Percentiles rank a stretch among this genome's conserved stretches.
These are phyloP conservation scores for Rotaria sp. DNA, from an alignment of 2,888 invertebrate species.

Conservation along the genomic window DNA sequence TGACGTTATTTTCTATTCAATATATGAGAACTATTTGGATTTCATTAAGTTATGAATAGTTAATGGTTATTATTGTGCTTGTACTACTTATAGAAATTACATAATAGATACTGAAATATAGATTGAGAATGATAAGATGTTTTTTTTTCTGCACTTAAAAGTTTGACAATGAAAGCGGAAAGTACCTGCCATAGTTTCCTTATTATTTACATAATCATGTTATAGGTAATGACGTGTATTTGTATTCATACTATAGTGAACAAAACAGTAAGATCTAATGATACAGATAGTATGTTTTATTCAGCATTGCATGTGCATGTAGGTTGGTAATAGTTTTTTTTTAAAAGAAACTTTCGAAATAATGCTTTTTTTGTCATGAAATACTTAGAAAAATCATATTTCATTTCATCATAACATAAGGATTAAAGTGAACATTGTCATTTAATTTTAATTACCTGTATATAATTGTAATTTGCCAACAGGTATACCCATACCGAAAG, in stretches of 20 bases:
- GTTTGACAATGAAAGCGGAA: no score
- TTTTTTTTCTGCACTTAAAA: no score
- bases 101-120: background rate
- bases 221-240: background rate
- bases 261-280: no score
- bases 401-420: no score
- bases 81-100: background rate
- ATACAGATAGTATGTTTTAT: no score
- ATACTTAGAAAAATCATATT: no score
- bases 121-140: no score
- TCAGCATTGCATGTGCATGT: no score
- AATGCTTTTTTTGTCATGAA: no score
- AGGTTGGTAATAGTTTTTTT: no score
- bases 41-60: background rate
- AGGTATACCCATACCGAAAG: slow-evolving; percentile 97
- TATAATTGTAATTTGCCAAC: slow-evolving; percentile 92
- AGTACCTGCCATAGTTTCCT: background rate
- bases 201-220: background rate
- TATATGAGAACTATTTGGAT: background rate
- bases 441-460: slow-evolving; percentile 58
- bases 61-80: background rate
- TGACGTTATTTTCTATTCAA: background rate
- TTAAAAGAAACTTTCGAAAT: no score
- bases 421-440: no score
- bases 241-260: background rate